Evolutionary conservation across 2,888 invertebrate species (phyloP).

Genomic region (Xanthorhoe designata): DNA sequence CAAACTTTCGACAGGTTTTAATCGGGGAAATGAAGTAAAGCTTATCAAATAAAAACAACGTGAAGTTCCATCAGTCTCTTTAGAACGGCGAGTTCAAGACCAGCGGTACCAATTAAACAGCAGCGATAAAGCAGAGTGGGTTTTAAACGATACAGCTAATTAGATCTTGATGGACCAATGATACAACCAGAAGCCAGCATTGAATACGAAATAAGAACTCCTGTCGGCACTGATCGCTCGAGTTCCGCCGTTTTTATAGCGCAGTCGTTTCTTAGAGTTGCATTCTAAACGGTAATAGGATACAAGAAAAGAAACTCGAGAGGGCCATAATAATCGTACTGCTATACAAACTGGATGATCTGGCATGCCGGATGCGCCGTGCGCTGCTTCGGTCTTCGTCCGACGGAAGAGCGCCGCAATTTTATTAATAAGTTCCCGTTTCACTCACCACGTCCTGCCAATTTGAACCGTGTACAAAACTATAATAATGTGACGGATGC

Average conservation of each 20-base stretch:
- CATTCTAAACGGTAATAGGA: constrained; percentile 42
- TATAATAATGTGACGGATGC: constrained; percentile 43
- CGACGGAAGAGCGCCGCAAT: constrained; percentile 77
- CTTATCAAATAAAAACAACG: background rate
- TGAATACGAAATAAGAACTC: constrained; percentile 40
- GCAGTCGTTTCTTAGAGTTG: constrained; percentile 37
- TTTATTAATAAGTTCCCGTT: constrained; percentile 83
- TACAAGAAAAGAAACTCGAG: constrained; percentile 48
- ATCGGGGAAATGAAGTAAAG: background rate
- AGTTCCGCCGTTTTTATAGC: constrained; percentile 30
- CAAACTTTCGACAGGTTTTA: background rate
- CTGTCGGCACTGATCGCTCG: constrained; percentile 12
- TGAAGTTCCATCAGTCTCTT: background rate
- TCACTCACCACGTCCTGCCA: constrained; percentile 76
- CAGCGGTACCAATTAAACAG: background rate
- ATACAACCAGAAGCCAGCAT: constrained; percentile 35
- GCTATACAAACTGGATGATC: constrained; percentile 68
- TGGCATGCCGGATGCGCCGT: constrained; percentile 71
- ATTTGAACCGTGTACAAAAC: constrained; percentile 55
- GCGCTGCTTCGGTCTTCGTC: constrained; percentile 65
- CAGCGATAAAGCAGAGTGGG: background rate
- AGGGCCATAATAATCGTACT: constrained; percentile 56
- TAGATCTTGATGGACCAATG: constrained; percentile 10
- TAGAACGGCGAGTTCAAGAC: background rate
- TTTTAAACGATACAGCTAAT: constrained; percentile 2